phyloP scores from a whole-genome alignment of 53 echinoderm and acorn worm genomes.

The Paelopatides confundens region DNA sequence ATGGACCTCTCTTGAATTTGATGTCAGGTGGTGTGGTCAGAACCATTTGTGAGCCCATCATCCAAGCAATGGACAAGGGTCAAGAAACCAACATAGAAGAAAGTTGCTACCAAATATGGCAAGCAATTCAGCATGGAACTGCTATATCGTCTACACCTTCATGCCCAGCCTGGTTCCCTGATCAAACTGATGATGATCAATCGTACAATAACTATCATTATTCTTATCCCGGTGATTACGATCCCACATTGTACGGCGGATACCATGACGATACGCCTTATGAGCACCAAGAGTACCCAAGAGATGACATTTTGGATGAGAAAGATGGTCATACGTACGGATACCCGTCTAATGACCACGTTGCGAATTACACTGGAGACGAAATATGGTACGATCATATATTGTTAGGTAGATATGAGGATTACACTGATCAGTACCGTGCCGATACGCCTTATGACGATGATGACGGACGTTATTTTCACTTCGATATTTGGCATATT shows the following conservation, averaged over 20 bases:
- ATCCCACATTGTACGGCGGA: not conserved
- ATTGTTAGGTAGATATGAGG: not conserved
- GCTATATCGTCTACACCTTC: not conserved
- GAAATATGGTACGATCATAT: too few relatives aligned
- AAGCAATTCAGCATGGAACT: not conserved
- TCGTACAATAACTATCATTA: not conserved
- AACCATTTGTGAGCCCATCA: conserved; percentile 19
- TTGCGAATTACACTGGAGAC: not conserved
- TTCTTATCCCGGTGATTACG: not conserved
- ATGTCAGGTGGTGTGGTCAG: conserved; percentile 4
- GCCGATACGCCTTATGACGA: not conserved
- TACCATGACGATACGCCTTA: too few relatives aligned
- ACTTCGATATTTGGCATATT: conserved; percentile 3
- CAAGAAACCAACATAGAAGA: not conserved
- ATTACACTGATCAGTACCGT: not conserved
- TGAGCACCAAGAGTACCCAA: not conserved
- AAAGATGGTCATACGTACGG: not conserved
- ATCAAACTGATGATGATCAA: not conserved
- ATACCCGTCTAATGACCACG: not conserved
- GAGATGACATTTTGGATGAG: not conserved
- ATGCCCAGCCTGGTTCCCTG: not conserved
- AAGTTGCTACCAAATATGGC: conserved; percentile 7
- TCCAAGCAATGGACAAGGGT: not conserved
- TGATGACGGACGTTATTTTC: not conserved
- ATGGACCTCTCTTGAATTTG: conserved; percentile 17